These are phyloP conservation scores for Drosophila parabipectinata DNA, from an alignment of 1,140 invertebrate genomes.

Conservation along the genomic window DNA sequence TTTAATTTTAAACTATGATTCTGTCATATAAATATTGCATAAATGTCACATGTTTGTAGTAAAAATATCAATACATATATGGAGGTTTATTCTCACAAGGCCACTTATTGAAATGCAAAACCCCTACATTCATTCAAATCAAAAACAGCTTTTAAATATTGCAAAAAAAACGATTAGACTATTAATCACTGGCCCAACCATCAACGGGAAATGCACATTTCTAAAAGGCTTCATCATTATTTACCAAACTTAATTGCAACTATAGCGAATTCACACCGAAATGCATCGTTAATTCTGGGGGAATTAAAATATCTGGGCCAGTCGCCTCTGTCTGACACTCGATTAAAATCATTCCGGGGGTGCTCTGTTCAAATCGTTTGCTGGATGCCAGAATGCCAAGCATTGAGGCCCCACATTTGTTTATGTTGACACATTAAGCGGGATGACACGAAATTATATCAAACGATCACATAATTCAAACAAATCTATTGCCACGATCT, in stretches of 20 bases:
- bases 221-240: not conserved
- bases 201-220: constrained; percentile 18
- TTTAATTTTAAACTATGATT: not conserved
- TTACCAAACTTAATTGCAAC: constrained; percentile 20
- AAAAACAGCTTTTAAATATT: not conserved
- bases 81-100: not conserved
- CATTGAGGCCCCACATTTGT: constrained; percentile 42
- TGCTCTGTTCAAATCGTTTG: constrained; percentile 25
- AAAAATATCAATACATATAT: not conserved
- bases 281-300: constrained; percentile 57
- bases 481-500: constrained; percentile 46
- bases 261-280: constrained; percentile 41
- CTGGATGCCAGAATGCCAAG: constrained; percentile 39
- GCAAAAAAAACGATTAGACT: not conserved
- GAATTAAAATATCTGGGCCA: constrained; percentile 81
- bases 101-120: not conserved
- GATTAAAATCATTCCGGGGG: constrained; percentile 38
- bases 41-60: not conserved
- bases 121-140: no score
- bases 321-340: constrained; percentile 63
- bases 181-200: not conserved
- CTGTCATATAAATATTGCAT: not conserved
- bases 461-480: constrained; percentile 30
- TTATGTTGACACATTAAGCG: constrained; percentile 55
- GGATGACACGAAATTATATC: constrained; percentile 24